Base-by-base conservation (phyloP, 2,797 vertebrate genomes). In the Myripristis murdjan region DNA sequence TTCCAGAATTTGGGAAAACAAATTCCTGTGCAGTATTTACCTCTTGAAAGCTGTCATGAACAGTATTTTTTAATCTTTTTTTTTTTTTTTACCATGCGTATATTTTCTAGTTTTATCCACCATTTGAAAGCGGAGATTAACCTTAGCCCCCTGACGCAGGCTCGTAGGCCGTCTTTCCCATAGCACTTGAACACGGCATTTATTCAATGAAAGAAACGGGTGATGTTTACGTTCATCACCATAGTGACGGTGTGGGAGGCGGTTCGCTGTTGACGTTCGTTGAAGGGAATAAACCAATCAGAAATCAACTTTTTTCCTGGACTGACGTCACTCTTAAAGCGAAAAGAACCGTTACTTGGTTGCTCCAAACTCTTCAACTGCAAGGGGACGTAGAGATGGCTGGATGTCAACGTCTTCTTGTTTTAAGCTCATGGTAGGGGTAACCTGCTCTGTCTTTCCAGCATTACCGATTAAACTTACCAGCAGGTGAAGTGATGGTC, bases 241-340 rank as follows among this genome's bases (percentile, higher is more conserved):
- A 87, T 75, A 91, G 89, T 74, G 82, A 94, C 79, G 35, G 73
- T 77, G 87, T 86, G 72, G 89, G 82, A 69, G 92, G 89, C 48
- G 77, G 81, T 41, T 43, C 69, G 31, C 16, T 4, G 23, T 14
- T 93, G 91, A 92, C 92, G 91, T 66, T 39, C 11, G 6, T 14
- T 2, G 43, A 47, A 39, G 11, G 12, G n/a, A 46, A 23, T 23
- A 15, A 54, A 47, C 94, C 93, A 95, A 95, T 94, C 88, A 73
- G 31, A 53, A 6, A 41, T 1, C 1, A 58, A 68, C 64, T 72
- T 28, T 4, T 35, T 44, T 46, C 39, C 24, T 31, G 59, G 37
- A 71, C 76, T 83, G 88, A 94, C 95, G 95, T 95, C 93, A 94
- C 66, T 24, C 28, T 95, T 93, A 94, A 94, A 94, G 94, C 35